Evolutionary conservation across 2,113 vertebrate genomes (phyloP).

Genomic region (Lepisosteus oculatus): DNA sequence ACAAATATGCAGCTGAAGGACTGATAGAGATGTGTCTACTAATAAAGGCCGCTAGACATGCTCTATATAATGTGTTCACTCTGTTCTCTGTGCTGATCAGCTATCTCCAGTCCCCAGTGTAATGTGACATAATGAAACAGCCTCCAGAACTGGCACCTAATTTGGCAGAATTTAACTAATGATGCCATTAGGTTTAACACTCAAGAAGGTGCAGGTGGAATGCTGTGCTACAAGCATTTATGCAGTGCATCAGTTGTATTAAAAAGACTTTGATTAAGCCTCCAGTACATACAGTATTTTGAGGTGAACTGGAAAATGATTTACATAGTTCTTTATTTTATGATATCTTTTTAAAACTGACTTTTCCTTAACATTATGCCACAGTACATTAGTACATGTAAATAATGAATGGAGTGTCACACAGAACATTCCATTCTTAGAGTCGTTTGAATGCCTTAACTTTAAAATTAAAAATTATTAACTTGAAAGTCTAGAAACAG

Average conservation of each 20-base stretch:
- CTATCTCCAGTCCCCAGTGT: neutral
- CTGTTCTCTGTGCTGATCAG: neutral
- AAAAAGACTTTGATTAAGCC: too few relatives aligned
- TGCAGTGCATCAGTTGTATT: slow-evolving; percentile 8
- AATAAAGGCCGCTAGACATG: neutral
- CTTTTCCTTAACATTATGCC: slow-evolving; percentile 26
- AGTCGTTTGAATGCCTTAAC: slow-evolving; percentile 1
- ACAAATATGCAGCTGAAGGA: neutral
- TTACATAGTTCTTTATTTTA: slow-evolving; percentile 13
- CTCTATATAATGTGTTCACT: neutral
- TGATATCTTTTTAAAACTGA: slow-evolving; percentile 20
- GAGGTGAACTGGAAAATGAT: slow-evolving; percentile 4
- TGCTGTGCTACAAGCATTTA: slow-evolving; percentile 10
- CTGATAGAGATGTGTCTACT: neutral
- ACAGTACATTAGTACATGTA: slow-evolving; percentile 41
- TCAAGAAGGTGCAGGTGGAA: slow-evolving; percentile 19
- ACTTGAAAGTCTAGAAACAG: neutral
- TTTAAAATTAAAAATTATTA: neutral
- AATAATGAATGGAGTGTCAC: slow-evolving; percentile 43
- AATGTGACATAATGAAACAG: slow-evolving; percentile 3
- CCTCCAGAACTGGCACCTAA: slow-evolving; percentile 4
- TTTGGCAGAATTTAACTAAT: slow-evolving; percentile 25
- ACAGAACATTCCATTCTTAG: slow-evolving; percentile 3
- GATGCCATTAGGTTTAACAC: slow-evolving; percentile 22
- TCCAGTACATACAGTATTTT: too few relatives aligned